These are phyloP conservation scores for Premnoplex brunnescens DNA, from an alignment of 2,797 vertebrate genomes.

Conservation along the genomic window DNA sequence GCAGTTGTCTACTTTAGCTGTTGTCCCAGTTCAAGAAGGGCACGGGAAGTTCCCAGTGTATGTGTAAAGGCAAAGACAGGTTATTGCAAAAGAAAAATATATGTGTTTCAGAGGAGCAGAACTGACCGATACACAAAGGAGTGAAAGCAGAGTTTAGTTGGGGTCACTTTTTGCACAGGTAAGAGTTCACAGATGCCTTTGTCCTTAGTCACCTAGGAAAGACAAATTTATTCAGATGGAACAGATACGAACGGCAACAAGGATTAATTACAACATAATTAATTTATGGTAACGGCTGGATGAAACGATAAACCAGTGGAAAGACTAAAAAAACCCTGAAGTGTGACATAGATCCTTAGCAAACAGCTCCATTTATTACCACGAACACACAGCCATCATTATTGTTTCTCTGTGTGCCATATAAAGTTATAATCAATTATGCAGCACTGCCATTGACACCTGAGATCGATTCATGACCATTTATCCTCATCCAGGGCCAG, in stretches of 20 bases:
- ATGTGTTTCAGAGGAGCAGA: neutral
- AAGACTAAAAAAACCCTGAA: neutral
- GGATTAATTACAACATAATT: slow-evolving; percentile 45
- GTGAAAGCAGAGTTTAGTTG: neutral
- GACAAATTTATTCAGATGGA: slow-evolving; percentile 11
- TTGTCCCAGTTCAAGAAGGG: neutral
- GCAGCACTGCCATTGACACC: neutral
- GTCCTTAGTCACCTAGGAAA: neutral
- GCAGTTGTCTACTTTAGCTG: neutral
- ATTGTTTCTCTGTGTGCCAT: neutral
- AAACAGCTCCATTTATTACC: slow-evolving; percentile 7
- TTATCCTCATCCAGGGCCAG: neutral
- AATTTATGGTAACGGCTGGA: slow-evolving; percentile 50
- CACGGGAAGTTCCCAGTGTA: rapidly evolving
- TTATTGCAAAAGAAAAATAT: neutral
- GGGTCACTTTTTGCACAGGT: neutral
- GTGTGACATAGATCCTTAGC: neutral
- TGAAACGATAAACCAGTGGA: slow-evolving; percentile 44
- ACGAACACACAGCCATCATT: neutral
- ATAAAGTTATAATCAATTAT: slow-evolving; percentile 58
- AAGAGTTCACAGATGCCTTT: neutral
- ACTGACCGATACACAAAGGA: neutral
- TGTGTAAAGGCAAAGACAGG: neutral
- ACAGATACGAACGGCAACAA: neutral
- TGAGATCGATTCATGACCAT: neutral